Conservation (phyloP, 2,113 vertebrate species). For the Coracopsis vasa region DNA sequence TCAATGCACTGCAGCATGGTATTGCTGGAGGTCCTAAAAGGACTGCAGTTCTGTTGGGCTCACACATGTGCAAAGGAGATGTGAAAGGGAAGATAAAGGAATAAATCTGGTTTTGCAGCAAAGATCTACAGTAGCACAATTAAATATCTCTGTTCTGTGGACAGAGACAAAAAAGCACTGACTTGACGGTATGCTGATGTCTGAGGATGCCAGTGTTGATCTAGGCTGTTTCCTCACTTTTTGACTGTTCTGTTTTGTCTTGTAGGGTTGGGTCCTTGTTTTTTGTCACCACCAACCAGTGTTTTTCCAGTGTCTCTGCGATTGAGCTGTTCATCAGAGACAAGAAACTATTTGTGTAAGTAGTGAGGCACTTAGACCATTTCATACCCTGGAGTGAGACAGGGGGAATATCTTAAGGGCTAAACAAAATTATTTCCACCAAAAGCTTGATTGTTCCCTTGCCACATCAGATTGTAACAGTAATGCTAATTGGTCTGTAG, state of each 20-base stretch:
- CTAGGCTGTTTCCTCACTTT: background rate
- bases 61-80: background rate
- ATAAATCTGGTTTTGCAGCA: background rate
- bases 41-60: background rate
- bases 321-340: constrained; percentile 70
- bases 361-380: background rate
- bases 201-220: background rate
- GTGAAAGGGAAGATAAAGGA: background rate
- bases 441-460: background rate
- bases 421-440: background rate
- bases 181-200: background rate
- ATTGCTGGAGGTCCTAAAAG: background rate
- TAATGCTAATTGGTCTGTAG: background rate
- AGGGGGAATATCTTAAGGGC: background rate
- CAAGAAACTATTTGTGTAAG: constrained; percentile 74
- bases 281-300: constrained; percentile 71
- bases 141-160: background rate
- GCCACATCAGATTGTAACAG: background rate
- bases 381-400: background rate
- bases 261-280: constrained; percentile 70
- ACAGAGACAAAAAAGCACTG: background rate
- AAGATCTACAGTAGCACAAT: background rate
- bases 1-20: background rate
- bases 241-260: background rate
- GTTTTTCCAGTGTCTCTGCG: constrained; percentile 69